A percentile compares a stretch with the other conserved stretches of the same genome.
These are phyloP conservation scores for Caenorhabditis remanei DNA, from an alignment of 1,140 invertebrate genomes.

Conservation along the genomic window DNA sequence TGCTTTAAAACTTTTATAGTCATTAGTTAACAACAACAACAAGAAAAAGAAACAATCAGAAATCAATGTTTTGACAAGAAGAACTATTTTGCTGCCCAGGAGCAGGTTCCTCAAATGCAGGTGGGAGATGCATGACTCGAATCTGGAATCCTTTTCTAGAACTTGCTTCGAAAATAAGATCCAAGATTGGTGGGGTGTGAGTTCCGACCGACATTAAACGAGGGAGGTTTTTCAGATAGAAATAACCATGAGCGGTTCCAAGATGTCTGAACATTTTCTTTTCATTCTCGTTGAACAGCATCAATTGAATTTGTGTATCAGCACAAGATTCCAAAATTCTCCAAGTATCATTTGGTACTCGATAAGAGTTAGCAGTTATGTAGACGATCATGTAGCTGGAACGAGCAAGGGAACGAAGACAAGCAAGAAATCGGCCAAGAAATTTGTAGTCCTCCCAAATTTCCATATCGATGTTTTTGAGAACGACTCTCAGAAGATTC, in stretches of 20 bases:
- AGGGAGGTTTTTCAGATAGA: constrained; percentile 34
- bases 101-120: constrained; percentile 31
- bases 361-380: constrained; percentile 5
- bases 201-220: constrained; percentile 34
- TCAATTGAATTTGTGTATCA: constrained; percentile 34
- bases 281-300: constrained; percentile 15
- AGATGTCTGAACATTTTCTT: constrained; percentile 34
- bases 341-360: background rate
- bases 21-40: background rate
- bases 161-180: constrained; percentile 48
- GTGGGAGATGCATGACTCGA: constrained; percentile 35
- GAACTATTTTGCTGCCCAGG: constrained; percentile 6
- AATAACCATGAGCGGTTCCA: constrained; percentile 30
- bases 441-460: constrained; percentile 30
- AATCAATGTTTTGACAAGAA: constrained; percentile 37
- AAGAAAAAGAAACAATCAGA: background rate
- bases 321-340: background rate
- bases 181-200: constrained; percentile 17
- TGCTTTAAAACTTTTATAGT: background rate
- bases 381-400: constrained; percentile 20
- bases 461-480: constrained; percentile 26
- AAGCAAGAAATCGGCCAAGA: constrained; percentile 26
- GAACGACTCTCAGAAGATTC: constrained; percentile 15
- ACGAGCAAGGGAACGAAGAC: constrained; percentile 14
- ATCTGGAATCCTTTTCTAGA: constrained; percentile 44